Evolutionary conservation across 2,113 vertebrate genomes (phyloP), one percentile per base, ranked within the genome.

Genomic region (Hepsetus odoe): DNA sequence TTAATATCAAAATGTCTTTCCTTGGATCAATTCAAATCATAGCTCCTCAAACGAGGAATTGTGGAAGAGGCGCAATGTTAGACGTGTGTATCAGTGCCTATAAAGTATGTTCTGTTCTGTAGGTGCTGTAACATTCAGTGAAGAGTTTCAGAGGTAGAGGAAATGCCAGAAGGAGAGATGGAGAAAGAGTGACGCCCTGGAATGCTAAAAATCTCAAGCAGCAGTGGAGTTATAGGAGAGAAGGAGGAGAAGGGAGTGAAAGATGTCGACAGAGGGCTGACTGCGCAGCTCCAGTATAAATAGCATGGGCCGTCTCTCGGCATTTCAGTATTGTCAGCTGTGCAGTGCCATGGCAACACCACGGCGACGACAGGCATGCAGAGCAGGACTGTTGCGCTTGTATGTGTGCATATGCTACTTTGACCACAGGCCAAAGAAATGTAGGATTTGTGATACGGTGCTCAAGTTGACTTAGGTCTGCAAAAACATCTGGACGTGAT

Each of bases 311-410:
- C 74, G 12, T 46, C 77, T 77, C 80, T 86, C 73, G 75, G 69
- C 84, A 81, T 80, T 64, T 74, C 78, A 76, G 70, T 16, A 71
- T n/a, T 44, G 74, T 76, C 79, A 85, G 84, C 84, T 83, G 82
- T 74, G 76, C 14, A 44, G 66, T n/a, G 58, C 76, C 72, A 83
- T 76, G 72, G 75, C 79, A 81, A 74, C 58, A 22, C 77, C 70
- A 80, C 72, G 76, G 66, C n/a, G 51, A 80, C 26, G 24, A 76
- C 28, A 64, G 76, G 73, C 81, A 85, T 72, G 76, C n/a, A 28
- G 51, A 78, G 53, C 62, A 32, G 61, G 62, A 33, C 35, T n/a
- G 64, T 35, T 67, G 51, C 49, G 62, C 58, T 24, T 13, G 71
- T 35, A 35, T 33, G 28, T 58, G 62, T 61, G 20, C 26, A 5